Evolutionary conservation across 1,140 invertebrate genomes (phyloP), one percentile per base, ranked within the genome.

Genomic region (Nixonia krombeini): DNA sequence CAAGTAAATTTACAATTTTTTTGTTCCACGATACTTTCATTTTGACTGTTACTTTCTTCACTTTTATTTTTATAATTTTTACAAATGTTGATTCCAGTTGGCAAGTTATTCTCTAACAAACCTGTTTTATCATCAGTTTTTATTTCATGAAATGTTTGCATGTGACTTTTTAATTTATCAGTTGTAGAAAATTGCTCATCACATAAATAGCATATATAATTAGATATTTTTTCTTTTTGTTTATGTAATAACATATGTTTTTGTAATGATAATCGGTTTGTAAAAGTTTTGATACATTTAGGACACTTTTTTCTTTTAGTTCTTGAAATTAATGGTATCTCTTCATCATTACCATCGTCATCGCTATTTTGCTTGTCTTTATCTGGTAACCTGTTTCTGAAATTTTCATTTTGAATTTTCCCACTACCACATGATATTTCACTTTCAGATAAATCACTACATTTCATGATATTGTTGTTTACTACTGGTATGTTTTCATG

Each of bases 131-230:
- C 28, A 29, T 69, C 56, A 18, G 17, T 37, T 5, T 25, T n/a
- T 15, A 21, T 41, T 1, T 76, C 53, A 17, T 78, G 73, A 41
- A 29, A 66, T 17, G 17, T 53, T 4, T 29, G 5, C 33, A 76
- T 26, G 16, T 82, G 81, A 37, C 16, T 58, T 44, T 81, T 74
- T 26, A 81, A 41, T 41, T 78, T 75, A 8, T 52, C 46, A 16
- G 73, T 46, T 4, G 49, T 73, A 0, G 58, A 33, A 58, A 80
- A 81, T 55, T 81, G 70, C 42, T 80, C 69, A 15, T 80, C 65
- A 29, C 80, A 82, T 35, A 80, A 44, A 13, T 79, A 72, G 59
- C 79, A 82, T 17, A 75, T 66, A 18, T 80, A 81, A 31, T 8
- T 26, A n/a, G 74, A 45, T 40, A 72, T 45, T 53, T 78, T 73